A percentile compares a stretch with the other conserved stretches of the same genome.
These are phyloP conservation scores for Eilema griseolum DNA, from an alignment of 2,888 invertebrate genomes.

Conservation along the genomic window DNA sequence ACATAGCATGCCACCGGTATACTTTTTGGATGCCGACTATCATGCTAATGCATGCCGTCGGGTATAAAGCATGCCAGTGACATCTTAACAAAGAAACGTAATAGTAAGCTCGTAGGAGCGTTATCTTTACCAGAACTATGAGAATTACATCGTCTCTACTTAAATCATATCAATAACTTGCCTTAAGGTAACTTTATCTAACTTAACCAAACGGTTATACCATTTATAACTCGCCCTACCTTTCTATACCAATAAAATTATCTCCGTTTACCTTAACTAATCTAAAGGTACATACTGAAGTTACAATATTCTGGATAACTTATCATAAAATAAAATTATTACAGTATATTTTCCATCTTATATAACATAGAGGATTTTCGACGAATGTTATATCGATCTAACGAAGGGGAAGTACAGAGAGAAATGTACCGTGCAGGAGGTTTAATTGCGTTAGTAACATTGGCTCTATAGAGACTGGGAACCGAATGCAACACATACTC, in stretches of 20 bases:
- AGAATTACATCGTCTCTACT: slow-evolving; percentile 65
- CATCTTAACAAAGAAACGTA: not conserved
- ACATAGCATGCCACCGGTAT: not conserved
- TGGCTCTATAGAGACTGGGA: slow-evolving; percentile 30
- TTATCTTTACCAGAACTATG: slow-evolving; percentile 65
- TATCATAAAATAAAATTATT: slow-evolving; percentile 70
- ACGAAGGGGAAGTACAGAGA: slow-evolving; percentile 46
- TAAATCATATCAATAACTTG: slow-evolving; percentile 62
- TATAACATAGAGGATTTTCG: slow-evolving; percentile 45
- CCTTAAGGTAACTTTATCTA: slow-evolving; percentile 70
- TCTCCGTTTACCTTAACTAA: slow-evolving; percentile 65
- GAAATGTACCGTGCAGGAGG: slow-evolving; percentile 30
- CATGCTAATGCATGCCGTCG: not conserved
- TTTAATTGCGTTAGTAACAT: slow-evolving; percentile 30
- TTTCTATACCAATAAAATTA: slow-evolving; percentile 65
- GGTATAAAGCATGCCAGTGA: not conserved
- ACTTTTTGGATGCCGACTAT: not conserved
- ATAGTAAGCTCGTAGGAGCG: not conserved
- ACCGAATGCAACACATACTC: slow-evolving; percentile 48
- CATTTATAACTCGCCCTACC: slow-evolving; percentile 61
- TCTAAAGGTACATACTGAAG: slow-evolving; percentile 44
- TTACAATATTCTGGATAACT: slow-evolving; percentile 86
- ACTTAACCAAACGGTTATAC: slow-evolving; percentile 75
- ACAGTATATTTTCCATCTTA: slow-evolving; percentile 46
- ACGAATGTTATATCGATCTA: slow-evolving; percentile 47